Conservation (phyloP, 2,113 vertebrate genomes). For the Pterocles gutturalis region DNA sequence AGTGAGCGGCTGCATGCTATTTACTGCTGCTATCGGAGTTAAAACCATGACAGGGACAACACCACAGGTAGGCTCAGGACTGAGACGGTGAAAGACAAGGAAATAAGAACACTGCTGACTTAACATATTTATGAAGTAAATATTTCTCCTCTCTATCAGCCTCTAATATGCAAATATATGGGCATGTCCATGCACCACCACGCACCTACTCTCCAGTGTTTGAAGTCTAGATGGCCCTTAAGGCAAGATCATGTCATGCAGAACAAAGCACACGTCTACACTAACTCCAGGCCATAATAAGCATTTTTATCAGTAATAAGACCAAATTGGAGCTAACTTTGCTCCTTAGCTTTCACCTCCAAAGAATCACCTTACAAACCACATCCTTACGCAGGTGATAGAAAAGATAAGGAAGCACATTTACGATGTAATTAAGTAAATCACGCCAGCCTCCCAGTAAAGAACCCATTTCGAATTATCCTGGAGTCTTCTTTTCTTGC, state of each 20-base stretch:
- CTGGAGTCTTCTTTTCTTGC: not conserved
- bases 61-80: not conserved
- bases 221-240: not conserved
- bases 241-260: not conserved
- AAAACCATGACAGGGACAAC: not conserved
- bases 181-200: not conserved
- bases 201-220: not conserved
- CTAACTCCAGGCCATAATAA: not conserved
- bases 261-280: not conserved
- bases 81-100: not conserved
- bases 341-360: not conserved
- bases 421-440: conserved; percentile 20
- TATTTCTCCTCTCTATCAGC: not conserved
- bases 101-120: not conserved
- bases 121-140: not conserved
- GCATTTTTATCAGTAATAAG: not conserved
- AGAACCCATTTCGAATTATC: not conserved
- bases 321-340: not conserved
- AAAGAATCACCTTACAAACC: not conserved
- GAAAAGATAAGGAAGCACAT: not conserved
- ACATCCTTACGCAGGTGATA: not conserved
- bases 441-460: not conserved
- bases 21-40: too few species aligned
- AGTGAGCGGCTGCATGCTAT: too few species aligned
- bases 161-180: not conserved